phyloP scores from a whole-genome alignment of 92 coral and sea anemone genomes.

The Epizoanthus stellaris region DNA sequence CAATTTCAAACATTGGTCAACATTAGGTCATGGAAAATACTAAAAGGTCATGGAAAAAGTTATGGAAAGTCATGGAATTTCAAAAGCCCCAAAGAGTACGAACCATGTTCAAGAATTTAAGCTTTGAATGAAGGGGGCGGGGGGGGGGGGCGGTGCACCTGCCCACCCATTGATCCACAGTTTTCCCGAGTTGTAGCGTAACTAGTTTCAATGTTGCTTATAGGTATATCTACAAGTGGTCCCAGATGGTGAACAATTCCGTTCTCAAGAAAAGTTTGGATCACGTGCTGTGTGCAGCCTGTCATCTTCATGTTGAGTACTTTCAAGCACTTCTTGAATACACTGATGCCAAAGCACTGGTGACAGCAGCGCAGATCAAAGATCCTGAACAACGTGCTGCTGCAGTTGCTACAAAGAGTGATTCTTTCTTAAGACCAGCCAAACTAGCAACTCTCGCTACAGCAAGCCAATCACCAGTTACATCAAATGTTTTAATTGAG shows the following conservation, averaged over 20 bases:
- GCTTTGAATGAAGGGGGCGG: no score
- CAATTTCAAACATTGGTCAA: no score
- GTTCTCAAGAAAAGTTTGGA: conserved; percentile 87
- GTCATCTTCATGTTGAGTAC: conserved; percentile 72
- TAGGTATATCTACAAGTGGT: conserved; percentile 84
- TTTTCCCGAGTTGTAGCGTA: no score
- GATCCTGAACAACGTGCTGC: conserved; percentile 40
- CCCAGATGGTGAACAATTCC: conserved; percentile 64
- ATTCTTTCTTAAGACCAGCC: conserved; percentile 51
- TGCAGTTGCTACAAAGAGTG: conserved; percentile 23
- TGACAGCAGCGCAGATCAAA: conserved; percentile 38
- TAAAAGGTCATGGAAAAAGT: no score
- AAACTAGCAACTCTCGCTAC: conserved; percentile 72
- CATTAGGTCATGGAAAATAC: no score
- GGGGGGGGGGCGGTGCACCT: no score
- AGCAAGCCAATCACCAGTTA: conserved; percentile 69
- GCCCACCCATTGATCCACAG: not conserved
- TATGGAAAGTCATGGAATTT: no score
- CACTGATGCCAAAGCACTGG: conserved; percentile 67
- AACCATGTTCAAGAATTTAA: no score
- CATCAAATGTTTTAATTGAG: conserved; percentile 68
- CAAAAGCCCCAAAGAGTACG: no score
- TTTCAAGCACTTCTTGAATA: conserved; percentile 74
- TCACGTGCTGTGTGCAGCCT: conserved; percentile 79
- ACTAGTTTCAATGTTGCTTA: not conserved